Conservation (phyloP, 37 sponge, comb jelly and placozoan genomes). For the Aplysina aerophoba region DNA sequence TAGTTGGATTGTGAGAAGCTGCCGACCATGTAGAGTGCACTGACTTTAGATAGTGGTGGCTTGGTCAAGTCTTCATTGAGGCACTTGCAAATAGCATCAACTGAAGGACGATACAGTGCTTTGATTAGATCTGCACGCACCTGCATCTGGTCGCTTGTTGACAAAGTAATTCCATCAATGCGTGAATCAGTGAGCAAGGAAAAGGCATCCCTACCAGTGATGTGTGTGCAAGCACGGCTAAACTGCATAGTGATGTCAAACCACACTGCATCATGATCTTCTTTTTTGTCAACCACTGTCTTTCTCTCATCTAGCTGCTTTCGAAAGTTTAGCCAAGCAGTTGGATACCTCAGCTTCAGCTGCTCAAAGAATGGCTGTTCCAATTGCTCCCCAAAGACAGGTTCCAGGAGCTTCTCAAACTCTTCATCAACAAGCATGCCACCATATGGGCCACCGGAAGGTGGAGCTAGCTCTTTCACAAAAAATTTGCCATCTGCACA, state of each 20-base stretch:
- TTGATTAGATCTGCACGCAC: not conserved
- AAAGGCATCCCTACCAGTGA: not conserved
- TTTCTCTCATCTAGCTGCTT: not conserved
- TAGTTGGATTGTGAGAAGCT: not conserved
- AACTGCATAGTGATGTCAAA: not conserved
- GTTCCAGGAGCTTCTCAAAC: slow-evolving; percentile 17
- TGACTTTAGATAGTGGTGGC: not conserved
- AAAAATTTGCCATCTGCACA: not conserved
- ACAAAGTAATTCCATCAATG: not conserved
- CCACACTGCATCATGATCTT: not conserved
- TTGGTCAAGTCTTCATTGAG: not conserved
- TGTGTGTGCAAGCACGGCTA: not conserved
- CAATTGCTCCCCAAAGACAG: not conserved
- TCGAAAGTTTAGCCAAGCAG: not conserved
- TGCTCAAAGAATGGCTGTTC: not conserved
- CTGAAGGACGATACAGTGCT: not conserved
- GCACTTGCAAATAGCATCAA: not conserved
- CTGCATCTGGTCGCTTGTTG: not conserved
- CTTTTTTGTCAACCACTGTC: not conserved
- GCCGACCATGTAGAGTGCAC: slow-evolving; percentile 21
- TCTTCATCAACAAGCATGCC: slow-evolving; percentile 11
- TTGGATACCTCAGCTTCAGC: not conserved
- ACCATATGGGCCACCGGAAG: slow-evolving; percentile 29
- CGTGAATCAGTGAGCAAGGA: not conserved
- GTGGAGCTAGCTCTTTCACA: not conserved